phyloP scores from a whole-genome alignment of 2,888 invertebrate species.

The Taphrorychus bicolor region DNA sequence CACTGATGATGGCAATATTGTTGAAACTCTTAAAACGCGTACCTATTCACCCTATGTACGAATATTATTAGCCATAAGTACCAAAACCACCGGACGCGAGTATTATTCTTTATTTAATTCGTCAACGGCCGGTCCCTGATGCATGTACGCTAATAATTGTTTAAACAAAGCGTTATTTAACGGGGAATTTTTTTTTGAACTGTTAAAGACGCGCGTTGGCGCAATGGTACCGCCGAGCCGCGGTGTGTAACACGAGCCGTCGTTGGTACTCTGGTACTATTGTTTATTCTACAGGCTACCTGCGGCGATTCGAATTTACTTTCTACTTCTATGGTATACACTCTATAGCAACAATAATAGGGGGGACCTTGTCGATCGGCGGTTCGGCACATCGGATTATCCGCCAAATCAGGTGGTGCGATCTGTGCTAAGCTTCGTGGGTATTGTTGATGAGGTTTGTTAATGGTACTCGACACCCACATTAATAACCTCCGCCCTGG shows the following conservation, averaged over 20 bases:
- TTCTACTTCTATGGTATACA: constrained; percentile 3
- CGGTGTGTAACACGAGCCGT: not conserved
- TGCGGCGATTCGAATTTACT: constrained; percentile 10
- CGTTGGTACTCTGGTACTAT: constrained; percentile 12
- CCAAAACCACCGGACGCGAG: not conserved
- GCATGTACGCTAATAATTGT: not conserved
- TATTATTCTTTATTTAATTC: not conserved
- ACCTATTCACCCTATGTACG: too few relatives aligned
- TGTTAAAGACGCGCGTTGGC: not conserved
- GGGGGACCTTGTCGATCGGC: constrained; percentile 3
- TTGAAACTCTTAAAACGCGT: not conserved
- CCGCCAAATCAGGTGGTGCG: not conserved
- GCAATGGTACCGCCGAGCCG: constrained; percentile 1
- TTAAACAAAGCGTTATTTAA: constrained; percentile 5
- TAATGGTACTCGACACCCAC: not conserved
- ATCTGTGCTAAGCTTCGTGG: not conserved
- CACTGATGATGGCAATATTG: too few relatives aligned
- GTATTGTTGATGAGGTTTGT: not conserved
- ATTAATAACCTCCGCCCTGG: not conserved
- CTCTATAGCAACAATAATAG: not conserved
- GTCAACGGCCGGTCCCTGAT: not conserved
- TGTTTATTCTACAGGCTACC: constrained; percentile 10
- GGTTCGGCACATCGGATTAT: not conserved
- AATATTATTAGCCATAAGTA: too few relatives aligned
- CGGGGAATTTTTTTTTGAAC: not conserved